Percentiles rank a stretch among this genome's conserved stretches.
Conservation (phyloP, 2,797 vertebrate genomes). For the Numenius phaeopus region DNA sequence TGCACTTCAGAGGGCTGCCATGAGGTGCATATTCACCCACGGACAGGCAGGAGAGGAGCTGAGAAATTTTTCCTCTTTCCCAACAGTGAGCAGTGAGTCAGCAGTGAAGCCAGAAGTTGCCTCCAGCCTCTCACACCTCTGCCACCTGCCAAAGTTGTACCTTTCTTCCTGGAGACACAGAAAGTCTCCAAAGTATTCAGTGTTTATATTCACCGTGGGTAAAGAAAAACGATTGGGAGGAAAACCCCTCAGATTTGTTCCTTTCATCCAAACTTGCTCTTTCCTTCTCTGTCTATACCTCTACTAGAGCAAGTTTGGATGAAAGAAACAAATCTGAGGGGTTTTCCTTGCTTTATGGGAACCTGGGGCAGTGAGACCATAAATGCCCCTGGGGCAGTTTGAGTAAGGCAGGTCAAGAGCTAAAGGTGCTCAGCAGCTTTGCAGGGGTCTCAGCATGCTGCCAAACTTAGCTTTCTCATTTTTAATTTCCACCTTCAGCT, state of each 20-base stretch:
- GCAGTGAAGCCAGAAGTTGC: neutral
- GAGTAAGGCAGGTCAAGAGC: neutral
- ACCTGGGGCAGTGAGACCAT: neutral
- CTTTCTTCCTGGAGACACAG: neutral
- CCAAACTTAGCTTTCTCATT: neutral
- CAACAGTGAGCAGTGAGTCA: neutral
- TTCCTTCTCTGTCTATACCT: neutral
- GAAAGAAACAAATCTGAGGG: too few species aligned
- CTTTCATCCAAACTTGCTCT: neutral
- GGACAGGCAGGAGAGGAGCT: neutral
- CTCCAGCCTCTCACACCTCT: neutral
- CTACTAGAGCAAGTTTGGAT: neutral
- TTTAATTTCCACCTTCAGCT: neutral
- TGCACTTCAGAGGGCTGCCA: neutral
- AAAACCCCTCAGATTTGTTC: neutral
- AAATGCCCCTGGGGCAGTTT: neutral
- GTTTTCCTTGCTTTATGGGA: neutral
- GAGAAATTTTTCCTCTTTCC: neutral
- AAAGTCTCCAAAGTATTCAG: neutral
- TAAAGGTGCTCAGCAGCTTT: neutral
- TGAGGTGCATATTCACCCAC: rapidly evolving
- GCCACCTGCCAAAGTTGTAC: too few species aligned
- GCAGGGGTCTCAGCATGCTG: neutral
- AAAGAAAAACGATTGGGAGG: rapidly evolving
- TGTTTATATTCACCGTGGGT: neutral